Evolutionary conservation across 2,797 vertebrate species (phyloP), one percentile per base, ranked within the genome.

Genomic region (Urocyon cinereoargenteus): DNA sequence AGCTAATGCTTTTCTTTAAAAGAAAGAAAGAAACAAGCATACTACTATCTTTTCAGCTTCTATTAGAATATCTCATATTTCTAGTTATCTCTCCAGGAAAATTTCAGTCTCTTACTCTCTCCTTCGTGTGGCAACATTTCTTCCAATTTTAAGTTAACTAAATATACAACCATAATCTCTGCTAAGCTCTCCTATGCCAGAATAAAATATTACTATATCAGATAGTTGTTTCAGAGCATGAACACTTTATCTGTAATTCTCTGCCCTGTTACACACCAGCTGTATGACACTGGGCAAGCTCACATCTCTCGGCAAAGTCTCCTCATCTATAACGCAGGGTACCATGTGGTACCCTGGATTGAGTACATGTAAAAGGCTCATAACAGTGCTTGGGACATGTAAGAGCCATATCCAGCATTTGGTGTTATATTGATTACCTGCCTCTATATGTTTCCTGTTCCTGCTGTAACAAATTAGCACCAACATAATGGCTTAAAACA

Each of bases 141-240:
- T 79, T 40, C 31, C 13, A 15, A 51, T 68, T 86, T 61, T 82
- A 57, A 93, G 34, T 51, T 75, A 68, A 19, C 7, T 57, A 90
- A 75, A 81, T 16, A 28, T 0, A 19, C 18, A 40, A 18, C 28
- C n/a, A 64, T 31, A 21, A 86, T 45, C 34, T 57, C 51, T 49
- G 13, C 75, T 86, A 36, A 45, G 18, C 55, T 21, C 34, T 9
- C 3, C 22, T 8, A 11, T 31, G 16, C 13, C 24, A 28, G 21
- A 26, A 19, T 1, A 14, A 2, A 75, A 64, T 5, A 3, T 3
- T 12, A 36, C 49, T 2, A 14, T 3, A 6, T 2, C 0, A 6
- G 3, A n/a, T 9, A 34, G n/a, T 51, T 40, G 2, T 40, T 66
- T 66, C 14, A 66, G 31, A 26, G 31, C 19, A 73, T 0, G 6